Evolutionary conservation across 2,113 vertebrate species (phyloP).

Genomic region (Sinosuthora webbiana): DNA sequence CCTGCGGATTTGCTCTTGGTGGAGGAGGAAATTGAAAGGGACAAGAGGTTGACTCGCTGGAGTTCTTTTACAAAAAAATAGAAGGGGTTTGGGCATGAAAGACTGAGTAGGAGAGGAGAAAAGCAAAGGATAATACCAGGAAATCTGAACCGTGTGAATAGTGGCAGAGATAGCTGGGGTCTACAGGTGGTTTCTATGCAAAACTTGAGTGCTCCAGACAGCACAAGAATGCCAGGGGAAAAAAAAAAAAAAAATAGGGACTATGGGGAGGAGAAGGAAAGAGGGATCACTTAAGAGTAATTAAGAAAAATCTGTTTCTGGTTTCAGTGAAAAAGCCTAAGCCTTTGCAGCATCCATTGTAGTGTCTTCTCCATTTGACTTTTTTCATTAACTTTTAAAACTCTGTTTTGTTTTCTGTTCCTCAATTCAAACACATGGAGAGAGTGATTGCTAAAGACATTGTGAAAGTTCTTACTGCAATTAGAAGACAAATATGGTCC

Average conservation of each 20-base stretch:
- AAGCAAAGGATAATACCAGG: background rate
- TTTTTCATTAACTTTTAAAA: background rate
- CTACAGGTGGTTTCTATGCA: background rate
- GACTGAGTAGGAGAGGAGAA: background rate
- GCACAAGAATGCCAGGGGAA: background rate
- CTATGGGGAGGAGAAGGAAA: background rate
- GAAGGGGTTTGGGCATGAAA: background rate
- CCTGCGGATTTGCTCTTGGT: conserved; percentile 53
- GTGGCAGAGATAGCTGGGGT: background rate
- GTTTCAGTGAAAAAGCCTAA: background rate
- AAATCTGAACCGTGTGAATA: background rate
- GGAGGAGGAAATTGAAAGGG: conserved; percentile 60
- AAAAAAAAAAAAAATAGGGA: too few species aligned
- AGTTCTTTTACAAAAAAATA: background rate
- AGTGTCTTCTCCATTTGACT: background rate
- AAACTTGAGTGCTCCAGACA: background rate
- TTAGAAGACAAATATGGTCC: background rate
- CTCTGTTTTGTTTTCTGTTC: background rate
- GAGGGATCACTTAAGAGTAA: background rate
- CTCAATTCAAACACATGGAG: background rate
- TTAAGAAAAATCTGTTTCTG: background rate
- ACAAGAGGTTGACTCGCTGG: conserved; percentile 12
- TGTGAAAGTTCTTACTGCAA: background rate
- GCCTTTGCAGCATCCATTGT: background rate
- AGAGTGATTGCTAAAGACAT: background rate